phyloP scores from a whole-genome alignment of 2,888 invertebrate species.

The Drosophila buzzatii region DNA sequence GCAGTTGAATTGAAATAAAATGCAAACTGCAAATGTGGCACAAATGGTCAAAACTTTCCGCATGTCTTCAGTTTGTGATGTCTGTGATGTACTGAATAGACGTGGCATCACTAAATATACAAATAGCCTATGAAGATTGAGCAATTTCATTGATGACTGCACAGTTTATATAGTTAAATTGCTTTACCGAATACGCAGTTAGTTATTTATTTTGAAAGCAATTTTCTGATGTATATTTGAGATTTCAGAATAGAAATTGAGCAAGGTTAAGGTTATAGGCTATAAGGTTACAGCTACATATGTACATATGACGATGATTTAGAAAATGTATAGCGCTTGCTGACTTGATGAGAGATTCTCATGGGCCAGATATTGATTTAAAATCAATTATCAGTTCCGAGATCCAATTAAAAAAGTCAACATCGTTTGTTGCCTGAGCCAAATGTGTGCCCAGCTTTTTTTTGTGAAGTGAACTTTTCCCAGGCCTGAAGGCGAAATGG shows the following conservation, averaged over 20 bases:
- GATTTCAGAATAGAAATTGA: not conserved
- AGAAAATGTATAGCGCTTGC: not conserved
- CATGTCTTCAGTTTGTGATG: too few relatives aligned
- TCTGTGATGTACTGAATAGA: not conserved
- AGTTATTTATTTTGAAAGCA: not conserved
- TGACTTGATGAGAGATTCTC: not conserved
- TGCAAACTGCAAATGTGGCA: not conserved
- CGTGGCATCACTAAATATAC: not conserved
- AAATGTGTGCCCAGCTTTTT: constrained; percentile 40
- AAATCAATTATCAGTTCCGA: constrained; percentile 26
- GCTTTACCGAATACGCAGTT: not conserved
- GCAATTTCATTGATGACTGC: not conserved
- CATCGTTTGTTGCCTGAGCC: constrained; percentile 38
- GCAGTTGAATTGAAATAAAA: accelerated
- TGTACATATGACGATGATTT: not conserved
- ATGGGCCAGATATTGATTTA: not conserved
- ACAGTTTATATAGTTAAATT: not conserved
- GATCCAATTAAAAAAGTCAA: constrained; percentile 52
- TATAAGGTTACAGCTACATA: not conserved
- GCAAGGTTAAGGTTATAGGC: too few relatives aligned
- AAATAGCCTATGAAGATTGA: not conserved
- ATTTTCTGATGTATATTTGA: not conserved
- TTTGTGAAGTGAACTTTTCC: constrained; percentile 56
- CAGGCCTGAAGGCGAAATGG: constrained; percentile 49
- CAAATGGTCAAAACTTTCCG: too few relatives aligned